phyloP scores from a whole-genome alignment of 2,113 vertebrate genomes.

The Triplophysa dalaica region DNA sequence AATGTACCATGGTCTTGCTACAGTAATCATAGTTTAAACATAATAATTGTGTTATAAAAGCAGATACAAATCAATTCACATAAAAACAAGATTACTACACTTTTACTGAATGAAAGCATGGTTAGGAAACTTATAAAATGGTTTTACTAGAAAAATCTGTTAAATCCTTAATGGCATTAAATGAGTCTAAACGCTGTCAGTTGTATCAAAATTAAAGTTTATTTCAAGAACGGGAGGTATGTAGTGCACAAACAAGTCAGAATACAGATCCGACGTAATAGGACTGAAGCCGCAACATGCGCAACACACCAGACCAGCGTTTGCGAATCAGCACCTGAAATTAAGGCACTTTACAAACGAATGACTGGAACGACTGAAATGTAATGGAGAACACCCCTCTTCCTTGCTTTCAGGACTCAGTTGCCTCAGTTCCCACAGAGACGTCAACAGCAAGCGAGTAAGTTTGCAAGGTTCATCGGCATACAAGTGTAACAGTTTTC shows the following conservation, averaged over 20 bases:
- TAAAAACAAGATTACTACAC: too few relatives aligned
- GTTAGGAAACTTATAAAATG: neutral
- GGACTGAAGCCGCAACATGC: conserved; percentile 43
- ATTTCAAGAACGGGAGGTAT: conserved; percentile 69
- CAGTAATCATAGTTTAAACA: too few relatives aligned
- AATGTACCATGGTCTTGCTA: too few relatives aligned
- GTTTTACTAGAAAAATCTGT: neutral
- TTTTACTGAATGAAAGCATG: too few relatives aligned
- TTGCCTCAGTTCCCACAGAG: conserved; percentile 58
- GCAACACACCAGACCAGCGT: conserved; percentile 48
- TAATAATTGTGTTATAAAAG: too few relatives aligned
- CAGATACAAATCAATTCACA: too few relatives aligned
- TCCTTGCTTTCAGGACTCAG: conserved; percentile 32
- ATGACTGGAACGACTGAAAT: conserved; percentile 53
- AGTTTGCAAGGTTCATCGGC: conserved; percentile 61
- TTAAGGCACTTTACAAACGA: conserved; percentile 70
- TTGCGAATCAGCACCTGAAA: conserved; percentile 59
- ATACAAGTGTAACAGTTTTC: neutral
- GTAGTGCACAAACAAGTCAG: conserved; percentile 72
- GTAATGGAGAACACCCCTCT: conserved; percentile 56
- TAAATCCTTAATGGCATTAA: neutral
- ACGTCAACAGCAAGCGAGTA: conserved; percentile 63
- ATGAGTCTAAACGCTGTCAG: neutral
- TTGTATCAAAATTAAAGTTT: conserved; percentile 73
- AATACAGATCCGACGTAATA: conserved; percentile 50